Evolutionary conservation across 2,113 vertebrate genomes (phyloP), one percentile per base, ranked within the genome.

Genomic region (Takifugu bimaculatus): DNA sequence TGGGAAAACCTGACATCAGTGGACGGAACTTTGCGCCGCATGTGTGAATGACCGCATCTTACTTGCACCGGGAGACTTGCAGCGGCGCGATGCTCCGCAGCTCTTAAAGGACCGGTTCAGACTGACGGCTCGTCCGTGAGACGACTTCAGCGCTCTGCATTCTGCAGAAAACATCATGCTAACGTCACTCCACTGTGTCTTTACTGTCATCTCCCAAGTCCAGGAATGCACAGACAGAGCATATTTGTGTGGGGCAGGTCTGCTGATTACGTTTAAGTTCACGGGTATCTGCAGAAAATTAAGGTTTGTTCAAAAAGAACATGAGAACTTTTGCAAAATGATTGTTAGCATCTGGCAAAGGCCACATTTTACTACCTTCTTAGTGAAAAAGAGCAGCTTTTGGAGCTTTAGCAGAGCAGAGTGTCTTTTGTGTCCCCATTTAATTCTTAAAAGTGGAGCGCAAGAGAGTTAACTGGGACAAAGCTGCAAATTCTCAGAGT

Each of bases 1-100:
- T 39, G 7, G 9, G 7, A 10, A 11, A 10, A 39, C 11, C 35
- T 39, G 35, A 39, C 35, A 6, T 50, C 6, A 25, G n/a, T 15
- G n/a, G 28, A 42, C 14, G 10, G 35, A 32, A 32, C 29, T 4
- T 7, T n/a, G 5, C 4, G 1, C 10, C 44, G 27, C 4, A 4
- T 51, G 50, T 15, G 27, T 28, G 49, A 52, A 53, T 49, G 5
- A 14, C 4, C 9, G 6, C 47, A 3, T 65, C 50, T 20, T 88
- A 98, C 97, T 93, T 92, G 94, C 89, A 65, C 90, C 89, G 13
- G 97, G 95, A 26, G 97, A 99, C 71, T 96, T 99, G 92, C 92
- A 95, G 78, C 95, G 92, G 3, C 94, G 91, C 2, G 92, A 90
- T 25, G 77, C 72, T 57, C 90, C 93, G 0, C 95, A 95, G 75